Evolutionary conservation across 2,113 vertebrate genomes (phyloP).

Genomic region (Camelus bactrianus): DNA sequence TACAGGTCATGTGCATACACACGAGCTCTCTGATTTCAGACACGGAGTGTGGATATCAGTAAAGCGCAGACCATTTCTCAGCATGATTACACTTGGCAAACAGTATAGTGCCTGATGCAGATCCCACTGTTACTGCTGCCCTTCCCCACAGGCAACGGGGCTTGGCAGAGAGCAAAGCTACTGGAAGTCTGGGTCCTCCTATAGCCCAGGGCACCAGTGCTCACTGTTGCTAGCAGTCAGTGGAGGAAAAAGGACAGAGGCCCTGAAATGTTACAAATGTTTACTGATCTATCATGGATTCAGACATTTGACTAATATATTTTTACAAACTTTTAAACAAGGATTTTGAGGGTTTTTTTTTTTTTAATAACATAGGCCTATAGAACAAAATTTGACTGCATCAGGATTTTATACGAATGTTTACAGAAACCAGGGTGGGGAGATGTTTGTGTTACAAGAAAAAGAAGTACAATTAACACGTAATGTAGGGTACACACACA

Average conservation of each 20-base stretch:
- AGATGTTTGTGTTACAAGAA: neutral
- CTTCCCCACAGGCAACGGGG: neutral
- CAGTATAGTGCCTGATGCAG: neutral
- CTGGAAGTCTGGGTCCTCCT: neutral
- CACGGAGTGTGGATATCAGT: neutral
- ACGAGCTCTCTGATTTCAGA: neutral
- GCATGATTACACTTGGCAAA: neutral
- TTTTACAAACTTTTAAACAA: neutral
- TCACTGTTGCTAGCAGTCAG: neutral
- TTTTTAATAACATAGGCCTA: neutral
- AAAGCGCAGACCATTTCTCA: neutral
- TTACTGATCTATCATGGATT: neutral
- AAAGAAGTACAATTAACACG: slow-evolving; percentile 11
- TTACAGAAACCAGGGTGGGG: neutral
- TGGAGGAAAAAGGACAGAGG: neutral
- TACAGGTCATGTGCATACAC: accelerated
- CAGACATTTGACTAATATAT: neutral
- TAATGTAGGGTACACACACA: neutral
- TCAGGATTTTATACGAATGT: neutral
- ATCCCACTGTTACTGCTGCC: neutral
- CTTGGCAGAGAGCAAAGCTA: neutral
- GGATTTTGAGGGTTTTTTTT: neutral
- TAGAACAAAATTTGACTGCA: neutral
- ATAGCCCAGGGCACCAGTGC: neutral
- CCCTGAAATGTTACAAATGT: neutral